These are phyloP conservation scores for Paraescarpia echinospica DNA, from an alignment of 1,140 invertebrate genomes.

Conservation along the genomic window DNA sequence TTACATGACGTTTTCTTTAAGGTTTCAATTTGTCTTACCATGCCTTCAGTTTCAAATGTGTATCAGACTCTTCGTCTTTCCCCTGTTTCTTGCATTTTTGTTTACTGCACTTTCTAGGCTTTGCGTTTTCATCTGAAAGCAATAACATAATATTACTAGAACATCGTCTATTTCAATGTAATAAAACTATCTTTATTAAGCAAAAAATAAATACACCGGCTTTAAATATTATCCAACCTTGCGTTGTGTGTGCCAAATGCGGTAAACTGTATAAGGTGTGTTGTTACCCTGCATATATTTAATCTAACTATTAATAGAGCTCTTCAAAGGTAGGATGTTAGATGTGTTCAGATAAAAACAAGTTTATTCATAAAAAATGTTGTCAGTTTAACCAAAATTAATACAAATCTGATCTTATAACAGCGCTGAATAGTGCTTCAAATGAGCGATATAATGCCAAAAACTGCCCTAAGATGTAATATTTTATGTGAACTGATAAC, in stretches of 20 bases:
- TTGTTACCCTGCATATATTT: background rate
- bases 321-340: too few species aligned
- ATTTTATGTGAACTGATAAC: too few species aligned
- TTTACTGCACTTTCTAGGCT: background rate
- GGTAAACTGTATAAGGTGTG: background rate
- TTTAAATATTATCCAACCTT: background rate
- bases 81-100: background rate
- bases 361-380: too few species aligned
- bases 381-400: too few species aligned
- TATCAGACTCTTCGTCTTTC: background rate
- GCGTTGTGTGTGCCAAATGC: background rate
- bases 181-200: background rate
- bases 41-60: background rate
- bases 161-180: background rate
- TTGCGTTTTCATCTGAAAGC: background rate
- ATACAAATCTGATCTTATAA: too few species aligned
- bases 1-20: too few species aligned
- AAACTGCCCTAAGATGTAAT: too few species aligned
- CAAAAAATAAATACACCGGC: background rate
- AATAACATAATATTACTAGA: background rate
- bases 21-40: background rate
- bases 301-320: background rate
- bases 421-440: too few species aligned
- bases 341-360: too few species aligned
- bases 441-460: too few species aligned